phyloP scores from a whole-genome alignment of 2,888 invertebrate species.

The Matsumyia berberina region DNA sequence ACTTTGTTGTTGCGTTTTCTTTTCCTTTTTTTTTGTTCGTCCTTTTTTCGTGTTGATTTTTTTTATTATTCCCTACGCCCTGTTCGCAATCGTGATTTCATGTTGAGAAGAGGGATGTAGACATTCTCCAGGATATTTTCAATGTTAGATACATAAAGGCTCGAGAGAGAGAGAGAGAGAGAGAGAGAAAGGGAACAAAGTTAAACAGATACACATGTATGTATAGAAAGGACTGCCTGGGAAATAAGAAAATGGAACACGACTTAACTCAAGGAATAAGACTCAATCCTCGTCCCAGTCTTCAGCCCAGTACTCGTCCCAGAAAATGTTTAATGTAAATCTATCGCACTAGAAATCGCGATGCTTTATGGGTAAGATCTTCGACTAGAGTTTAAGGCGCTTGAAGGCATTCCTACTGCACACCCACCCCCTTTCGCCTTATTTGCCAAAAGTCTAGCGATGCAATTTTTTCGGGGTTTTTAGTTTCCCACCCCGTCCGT shows the following conservation, averaged over 20 bases:
- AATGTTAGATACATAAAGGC: conserved; percentile 55
- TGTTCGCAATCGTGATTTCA: conserved; percentile 42
- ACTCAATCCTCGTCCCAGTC: background rate
- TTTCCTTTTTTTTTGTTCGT: conserved; percentile 19
- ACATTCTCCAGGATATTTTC: conserved; percentile 42
- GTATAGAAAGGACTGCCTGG: conserved; percentile 36
- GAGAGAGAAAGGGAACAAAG: conserved; percentile 5
- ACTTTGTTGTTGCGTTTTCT: conserved; percentile 13
- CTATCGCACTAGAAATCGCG: conserved; percentile 12
- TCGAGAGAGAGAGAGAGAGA: background rate
- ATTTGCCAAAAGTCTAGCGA: conserved; percentile 47
- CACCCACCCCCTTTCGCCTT: background rate
- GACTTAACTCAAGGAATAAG: conserved; percentile 15
- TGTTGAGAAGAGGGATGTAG: background rate
- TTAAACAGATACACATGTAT: conserved; percentile 11
- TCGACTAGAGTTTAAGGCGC: background rate
- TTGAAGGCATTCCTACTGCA: background rate
- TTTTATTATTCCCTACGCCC: background rate
- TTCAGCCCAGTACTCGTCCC: too few relatives aligned
- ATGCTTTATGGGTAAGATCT: conserved; percentile 28
- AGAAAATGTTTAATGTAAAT: conserved; percentile 26
- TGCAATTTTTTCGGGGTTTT: conserved; percentile 21
- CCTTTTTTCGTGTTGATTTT: background rate
- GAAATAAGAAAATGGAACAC: conserved; percentile 52
- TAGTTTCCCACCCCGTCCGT: background rate